These are phyloP conservation scores for Baryphthengus martii DNA, from an alignment of 2,113 vertebrate species.

Conservation along the genomic window DNA sequence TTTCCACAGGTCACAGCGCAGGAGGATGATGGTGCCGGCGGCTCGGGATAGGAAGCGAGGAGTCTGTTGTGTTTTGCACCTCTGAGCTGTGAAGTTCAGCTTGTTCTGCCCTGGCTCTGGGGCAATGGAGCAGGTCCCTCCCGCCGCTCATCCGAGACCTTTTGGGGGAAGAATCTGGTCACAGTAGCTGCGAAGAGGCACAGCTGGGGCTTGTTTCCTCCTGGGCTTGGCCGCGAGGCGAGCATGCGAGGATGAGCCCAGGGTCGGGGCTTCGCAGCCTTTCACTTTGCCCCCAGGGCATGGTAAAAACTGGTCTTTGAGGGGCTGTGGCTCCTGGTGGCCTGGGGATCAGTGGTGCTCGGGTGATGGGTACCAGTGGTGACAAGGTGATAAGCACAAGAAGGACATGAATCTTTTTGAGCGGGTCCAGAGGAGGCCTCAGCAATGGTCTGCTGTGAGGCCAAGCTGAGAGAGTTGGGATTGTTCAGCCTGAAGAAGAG, in stretches of 20 bases:
- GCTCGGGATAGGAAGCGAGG: not conserved
- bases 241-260: not conserved
- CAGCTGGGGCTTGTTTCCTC: constrained; percentile 47
- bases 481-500: too few species aligned
- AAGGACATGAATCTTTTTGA: not conserved
- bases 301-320: not conserved
- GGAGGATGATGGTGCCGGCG: fast-evolving
- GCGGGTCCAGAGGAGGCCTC: not conserved
- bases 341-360: not conserved
- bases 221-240: not conserved
- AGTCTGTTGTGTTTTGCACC: not conserved
- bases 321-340: not conserved
- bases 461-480: not conserved
- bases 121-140: not conserved
- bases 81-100: fast-evolving
- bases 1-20: fast-evolving
- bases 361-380: not conserved
- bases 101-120: not conserved
- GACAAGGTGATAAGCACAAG: not conserved
- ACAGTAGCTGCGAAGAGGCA: not conserved
- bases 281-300: not conserved
- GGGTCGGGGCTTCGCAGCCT: not conserved
- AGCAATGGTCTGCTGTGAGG: not conserved
- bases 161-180: not conserved
- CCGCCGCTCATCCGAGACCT: not conserved